A percentile compares a stretch with the other conserved stretches of the same genome.
phyloP scores from a whole-genome alignment of 2,797 vertebrate genomes.

The Falco naumanni region DNA sequence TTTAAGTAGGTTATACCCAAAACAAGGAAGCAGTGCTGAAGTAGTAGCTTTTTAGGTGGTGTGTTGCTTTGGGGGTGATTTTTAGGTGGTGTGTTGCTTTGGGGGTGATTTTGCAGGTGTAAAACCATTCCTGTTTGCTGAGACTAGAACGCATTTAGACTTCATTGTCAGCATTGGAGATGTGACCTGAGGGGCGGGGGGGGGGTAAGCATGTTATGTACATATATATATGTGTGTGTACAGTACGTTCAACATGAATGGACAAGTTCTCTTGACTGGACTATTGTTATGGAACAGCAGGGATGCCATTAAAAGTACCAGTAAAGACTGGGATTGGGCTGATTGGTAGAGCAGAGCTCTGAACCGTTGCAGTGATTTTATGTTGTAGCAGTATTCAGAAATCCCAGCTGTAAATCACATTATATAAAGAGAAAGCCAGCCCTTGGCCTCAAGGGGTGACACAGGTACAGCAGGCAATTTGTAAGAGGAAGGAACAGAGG shows the following conservation, averaged over 20 bases:
- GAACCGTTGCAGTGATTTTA: not conserved
- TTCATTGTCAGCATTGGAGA: not conserved
- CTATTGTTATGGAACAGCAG: slow-evolving; percentile 29
- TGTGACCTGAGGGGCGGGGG: not conserved
- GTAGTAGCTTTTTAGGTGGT: not conserved
- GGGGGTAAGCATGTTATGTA: not conserved
- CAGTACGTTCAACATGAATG: not conserved
- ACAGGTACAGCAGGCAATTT: slow-evolving; percentile 57
- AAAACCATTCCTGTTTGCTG: not conserved
- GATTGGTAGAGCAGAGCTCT: slow-evolving; percentile 25
- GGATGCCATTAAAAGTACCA: slow-evolving; percentile 35
- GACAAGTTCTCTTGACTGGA: not conserved
- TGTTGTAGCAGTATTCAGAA: slow-evolving; percentile 32
- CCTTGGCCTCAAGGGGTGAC: slow-evolving; percentile 13
- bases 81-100: not conserved
- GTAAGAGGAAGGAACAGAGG: slow-evolving; percentile 8
- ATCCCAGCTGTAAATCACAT: slow-evolving; percentile 50
- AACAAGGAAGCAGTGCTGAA: not conserved
- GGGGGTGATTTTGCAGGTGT: not conserved
- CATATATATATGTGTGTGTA: not conserved
- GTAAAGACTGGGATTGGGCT: slow-evolving; percentile 18
- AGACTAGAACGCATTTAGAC: not conserved
- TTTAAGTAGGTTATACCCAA: not conserved
- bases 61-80: not conserved
- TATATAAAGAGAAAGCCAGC: slow-evolving; percentile 26